Percentiles rank a stretch among this genome's conserved stretches.
Conservation (phyloP, 2,797 vertebrate species). For the Cyclura pinguis region DNA sequence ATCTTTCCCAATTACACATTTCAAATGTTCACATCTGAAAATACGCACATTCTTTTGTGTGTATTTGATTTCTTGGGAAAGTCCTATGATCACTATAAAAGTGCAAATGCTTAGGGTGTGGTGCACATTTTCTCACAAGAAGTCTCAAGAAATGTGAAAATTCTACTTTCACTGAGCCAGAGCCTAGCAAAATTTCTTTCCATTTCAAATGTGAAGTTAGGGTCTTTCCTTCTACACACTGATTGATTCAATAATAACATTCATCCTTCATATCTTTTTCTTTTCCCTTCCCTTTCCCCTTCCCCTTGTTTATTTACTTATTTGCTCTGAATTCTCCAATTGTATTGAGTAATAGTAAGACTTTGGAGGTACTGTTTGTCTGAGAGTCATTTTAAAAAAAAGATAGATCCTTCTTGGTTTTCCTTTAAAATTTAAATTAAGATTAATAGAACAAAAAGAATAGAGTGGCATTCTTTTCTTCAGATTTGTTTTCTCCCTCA, state of each 20-base stretch:
- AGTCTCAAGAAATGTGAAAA: no score
- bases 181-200: no score
- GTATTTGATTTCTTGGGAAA: no score
- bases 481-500: slow-evolving; percentile 6
- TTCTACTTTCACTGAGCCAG: no score
- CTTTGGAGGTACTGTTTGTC: slow-evolving; percentile 1
- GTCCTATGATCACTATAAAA: no score
- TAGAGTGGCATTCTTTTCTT: not conserved
- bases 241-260: not conserved
- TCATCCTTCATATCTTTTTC: not conserved
- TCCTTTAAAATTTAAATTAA: slow-evolving; percentile 29
- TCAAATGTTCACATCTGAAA: no score
- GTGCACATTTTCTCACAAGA: no score
- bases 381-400: not conserved
- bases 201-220: no score
- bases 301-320: not conserved
- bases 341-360: not conserved
- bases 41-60: no score
- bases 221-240: no score
- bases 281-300: not conserved
- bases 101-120: no score
- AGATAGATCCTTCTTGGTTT: slow-evolving; percentile 23
- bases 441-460: slow-evolving; percentile 2
- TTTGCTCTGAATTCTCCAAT: not conserved
- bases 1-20: no score